Evolutionary conservation across 2,888 invertebrate genomes (phyloP), one percentile per base, ranked within the genome.

Genomic region (Ellobium chinense): DNA sequence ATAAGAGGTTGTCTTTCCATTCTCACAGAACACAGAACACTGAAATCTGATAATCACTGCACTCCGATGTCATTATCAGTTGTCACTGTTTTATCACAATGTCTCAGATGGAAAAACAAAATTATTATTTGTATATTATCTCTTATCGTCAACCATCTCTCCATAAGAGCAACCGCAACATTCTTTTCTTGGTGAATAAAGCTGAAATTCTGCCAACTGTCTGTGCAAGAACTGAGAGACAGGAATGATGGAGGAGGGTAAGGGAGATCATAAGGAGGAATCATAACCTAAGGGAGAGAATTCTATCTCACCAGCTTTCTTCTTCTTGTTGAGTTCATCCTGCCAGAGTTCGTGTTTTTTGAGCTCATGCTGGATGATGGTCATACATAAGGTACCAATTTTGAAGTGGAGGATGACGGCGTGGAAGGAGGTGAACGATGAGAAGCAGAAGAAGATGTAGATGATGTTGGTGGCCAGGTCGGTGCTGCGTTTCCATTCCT

Each of bases 401-500:
- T 99, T 98, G 93, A 98, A 98, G 92, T 98, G 98, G 73, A 98
- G 95, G 84, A 99, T 96, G 62, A 98, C 96, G 72, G 96, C 95
- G 93, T 99, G 99, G 94, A 99, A 99, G 91, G 97, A 96, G 89
- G 96, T 96, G 92, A 98, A 99, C 60, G 97, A 97, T 18, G 99
- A 99, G 92, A 99, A 98, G 92, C 98, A 99, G 93, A 98, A 98
- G 94, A 99, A 99, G 89, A 97, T 97, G 92, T 98, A 97, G 85
- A 98, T 96, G 91, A 99, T 97, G 93, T 98, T 98, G 87, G 98
- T 98, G 88, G 98, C 97, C 81, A 99, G 94, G 92, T 99, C 98
- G 90, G 98, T 96, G 93, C 97, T 99, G 92, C 97, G 96, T 93
- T 97, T 97, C 97, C 98, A 99, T 94, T 99, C 99, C 94, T 99